A percentile compares a stretch with the other conserved stretches of the same genome.
phyloP scores from a whole-genome alignment of 1,140 invertebrate genomes.

The Aphidius ervi region DNA sequence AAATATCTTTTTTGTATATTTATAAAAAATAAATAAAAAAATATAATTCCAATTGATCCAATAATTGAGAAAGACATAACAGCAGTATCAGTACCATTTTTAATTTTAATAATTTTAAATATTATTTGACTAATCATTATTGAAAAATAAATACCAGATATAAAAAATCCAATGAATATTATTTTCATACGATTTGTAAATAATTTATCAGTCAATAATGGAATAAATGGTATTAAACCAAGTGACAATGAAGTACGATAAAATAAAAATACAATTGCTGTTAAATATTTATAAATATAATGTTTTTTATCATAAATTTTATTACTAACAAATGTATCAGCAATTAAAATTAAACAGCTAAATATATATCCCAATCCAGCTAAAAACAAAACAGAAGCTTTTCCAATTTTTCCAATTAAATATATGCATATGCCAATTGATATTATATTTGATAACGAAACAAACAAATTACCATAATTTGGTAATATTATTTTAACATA shows the following conservation, averaged over 20 bases:
- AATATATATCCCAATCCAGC: conserved; percentile 22
- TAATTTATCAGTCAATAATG: conserved; percentile 26
- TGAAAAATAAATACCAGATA: conserved; percentile 22
- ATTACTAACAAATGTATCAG: conserved; percentile 9
- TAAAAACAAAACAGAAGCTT: conserved; percentile 20
- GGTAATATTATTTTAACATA: conserved; percentile 12
- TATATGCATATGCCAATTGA: conserved; percentile 21
- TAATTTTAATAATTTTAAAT: conserved; percentile 14
- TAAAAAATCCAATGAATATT: conserved; percentile 15
- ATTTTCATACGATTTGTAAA: conserved; percentile 25
- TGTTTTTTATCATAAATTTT: background rate
- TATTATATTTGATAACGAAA: conserved; percentile 15
- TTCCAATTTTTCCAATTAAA: conserved; percentile 22
- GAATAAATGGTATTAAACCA: conserved; percentile 27
- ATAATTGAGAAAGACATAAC: conserved; percentile 22
- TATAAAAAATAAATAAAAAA: conserved; percentile 24
- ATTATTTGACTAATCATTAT: conserved; percentile 19
- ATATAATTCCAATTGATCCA: conserved; percentile 23
- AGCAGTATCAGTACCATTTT: conserved; percentile 18
- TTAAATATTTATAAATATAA: background rate
- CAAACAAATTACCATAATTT: conserved; percentile 9
- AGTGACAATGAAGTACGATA: conserved; percentile 27
- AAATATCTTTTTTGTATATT: background rate
- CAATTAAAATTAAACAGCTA: conserved; percentile 23
- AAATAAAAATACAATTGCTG: conserved; percentile 16